Evolutionary conservation across 2,888 invertebrate species (phyloP).

Genomic region (Chrysolina oricalcia): DNA sequence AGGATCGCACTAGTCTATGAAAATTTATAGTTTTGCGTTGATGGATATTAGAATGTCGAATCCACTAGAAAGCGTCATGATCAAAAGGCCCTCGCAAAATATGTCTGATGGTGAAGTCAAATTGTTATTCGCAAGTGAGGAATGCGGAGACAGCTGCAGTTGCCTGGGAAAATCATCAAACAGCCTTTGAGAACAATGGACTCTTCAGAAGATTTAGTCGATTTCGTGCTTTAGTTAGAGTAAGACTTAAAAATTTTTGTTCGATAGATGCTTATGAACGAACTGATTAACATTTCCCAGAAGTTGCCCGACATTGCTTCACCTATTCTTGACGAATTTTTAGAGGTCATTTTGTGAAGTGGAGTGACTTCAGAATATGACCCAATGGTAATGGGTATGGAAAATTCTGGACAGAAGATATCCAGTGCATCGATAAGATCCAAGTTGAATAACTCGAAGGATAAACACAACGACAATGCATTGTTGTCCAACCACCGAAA

Average conservation of each 20-base stretch:
- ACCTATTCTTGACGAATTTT: neutral
- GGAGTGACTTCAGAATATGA: conserved; percentile 3
- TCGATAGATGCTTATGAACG: conserved; percentile 30
- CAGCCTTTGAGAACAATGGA: too few species aligned
- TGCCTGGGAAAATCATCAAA: conserved; percentile 21
- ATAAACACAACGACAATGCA: neutral
- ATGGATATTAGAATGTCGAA: too few species aligned
- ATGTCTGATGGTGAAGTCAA: conserved; percentile 33
- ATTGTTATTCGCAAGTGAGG: conserved; percentile 23
- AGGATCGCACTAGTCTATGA: too few species aligned
- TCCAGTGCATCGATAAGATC: neutral
- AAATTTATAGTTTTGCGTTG: too few species aligned
- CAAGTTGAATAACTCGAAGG: conserved; percentile 5
- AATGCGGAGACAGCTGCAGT: conserved; percentile 22
- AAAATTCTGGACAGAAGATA: neutral
- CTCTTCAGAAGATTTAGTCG: too few species aligned
- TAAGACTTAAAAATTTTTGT: conserved; percentile 16
- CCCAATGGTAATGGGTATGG: neutral
- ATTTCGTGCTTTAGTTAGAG: too few species aligned
- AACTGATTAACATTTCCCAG: neutral
- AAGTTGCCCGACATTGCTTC: neutral
- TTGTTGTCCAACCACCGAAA: too few species aligned
- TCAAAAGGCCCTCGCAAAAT: conserved; percentile 30
- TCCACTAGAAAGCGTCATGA: too few species aligned
- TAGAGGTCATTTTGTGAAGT: neutral